Base-by-base conservation (phyloP, 2,888 invertebrate genomes). In the Elysia crispata region DNA sequence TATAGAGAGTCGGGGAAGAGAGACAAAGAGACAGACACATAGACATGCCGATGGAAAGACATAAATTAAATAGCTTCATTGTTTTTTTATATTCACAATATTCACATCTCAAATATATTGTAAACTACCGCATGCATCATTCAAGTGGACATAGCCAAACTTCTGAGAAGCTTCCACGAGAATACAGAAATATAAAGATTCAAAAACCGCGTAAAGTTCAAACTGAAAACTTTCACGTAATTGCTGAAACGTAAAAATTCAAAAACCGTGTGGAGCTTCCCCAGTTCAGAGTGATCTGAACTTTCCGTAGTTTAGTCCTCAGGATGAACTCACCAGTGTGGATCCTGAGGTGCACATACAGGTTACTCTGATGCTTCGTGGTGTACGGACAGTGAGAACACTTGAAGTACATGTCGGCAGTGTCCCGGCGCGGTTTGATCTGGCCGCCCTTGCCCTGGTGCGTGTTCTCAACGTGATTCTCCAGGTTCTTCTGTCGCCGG, bases 381-480 rank as follows among this genome's bases (percentile, higher is more conserved):
- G 91, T 91, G 84, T 92, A 92, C 18, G 90, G 89, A 83, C 92
- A 92, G 83, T 91, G 91, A 6, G 91, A 90, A 81, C 92, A 92
- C 84, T 91, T 91, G 85, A 92, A 91, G 83, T 92, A 90, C 89
- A 91, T 91, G 79, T 90, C 91, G 30, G 57, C 81, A 1, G 81
- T 82, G 8, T 87, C 82, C 72, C 88, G 87, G 13, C 82, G 33
- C 41, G 87, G 86, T 67, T 86, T 82, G 31, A 85, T 79, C 0
- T 86, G 85, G n/a, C 87, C 86, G 75, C 90, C 91, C 3, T 41
- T 41, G 66, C 91, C 90, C 83, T 91, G 91, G 83, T 91, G 91
- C n/a, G 91, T 90, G 83, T 90, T 89, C 83, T 91, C 91, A 72
- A 91, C 87, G 84, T 91, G 91, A 78, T 91, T 90, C 83, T 91